Conservation (phyloP, 2,888 invertebrate species). For the Muschampia plurimacula region DNA sequence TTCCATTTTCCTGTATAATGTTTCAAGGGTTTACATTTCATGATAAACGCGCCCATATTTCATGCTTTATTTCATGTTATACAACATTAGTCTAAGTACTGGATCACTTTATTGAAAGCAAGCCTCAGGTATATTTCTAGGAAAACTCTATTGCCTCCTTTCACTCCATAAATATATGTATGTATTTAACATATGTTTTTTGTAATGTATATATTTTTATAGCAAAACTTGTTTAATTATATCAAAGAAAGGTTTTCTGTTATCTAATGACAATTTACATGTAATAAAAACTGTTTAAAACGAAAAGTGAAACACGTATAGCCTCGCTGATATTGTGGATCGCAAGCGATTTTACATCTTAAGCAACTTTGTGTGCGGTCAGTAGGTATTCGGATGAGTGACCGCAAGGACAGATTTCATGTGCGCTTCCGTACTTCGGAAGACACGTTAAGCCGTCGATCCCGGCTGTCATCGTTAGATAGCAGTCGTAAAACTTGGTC, state of each 20-base stretch:
- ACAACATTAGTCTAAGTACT: conserved; percentile 8
- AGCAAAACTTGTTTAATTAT: background rate
- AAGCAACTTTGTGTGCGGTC: too few relatives aligned
- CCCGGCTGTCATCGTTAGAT: too few relatives aligned
- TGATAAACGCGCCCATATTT: conserved; percentile 23
- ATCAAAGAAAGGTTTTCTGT: background rate
- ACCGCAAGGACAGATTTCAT: too few relatives aligned
- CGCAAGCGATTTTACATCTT: too few relatives aligned
- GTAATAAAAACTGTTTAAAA: too few relatives aligned
- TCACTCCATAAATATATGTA: background rate
- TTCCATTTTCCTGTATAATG: background rate
- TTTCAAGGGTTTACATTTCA: conserved; percentile 12
- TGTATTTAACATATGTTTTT: background rate
- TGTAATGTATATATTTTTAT: background rate
- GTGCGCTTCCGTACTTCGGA: too few relatives aligned
- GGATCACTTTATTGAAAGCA: background rate
- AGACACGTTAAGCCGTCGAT: too few relatives aligned
- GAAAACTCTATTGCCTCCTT: background rate
- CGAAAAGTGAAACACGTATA: too few relatives aligned
- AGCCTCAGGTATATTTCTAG: background rate
- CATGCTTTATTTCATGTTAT: conserved; percentile 16
- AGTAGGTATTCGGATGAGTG: too few relatives aligned
- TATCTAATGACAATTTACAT: background rate
- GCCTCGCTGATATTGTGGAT: too few relatives aligned
- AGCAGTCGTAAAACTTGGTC: too few relatives aligned